Percentiles rank a stretch among this genome's conserved stretches.
phyloP scores from a whole-genome alignment of 2,797 vertebrate species.

The Vespertilio murinus region DNA sequence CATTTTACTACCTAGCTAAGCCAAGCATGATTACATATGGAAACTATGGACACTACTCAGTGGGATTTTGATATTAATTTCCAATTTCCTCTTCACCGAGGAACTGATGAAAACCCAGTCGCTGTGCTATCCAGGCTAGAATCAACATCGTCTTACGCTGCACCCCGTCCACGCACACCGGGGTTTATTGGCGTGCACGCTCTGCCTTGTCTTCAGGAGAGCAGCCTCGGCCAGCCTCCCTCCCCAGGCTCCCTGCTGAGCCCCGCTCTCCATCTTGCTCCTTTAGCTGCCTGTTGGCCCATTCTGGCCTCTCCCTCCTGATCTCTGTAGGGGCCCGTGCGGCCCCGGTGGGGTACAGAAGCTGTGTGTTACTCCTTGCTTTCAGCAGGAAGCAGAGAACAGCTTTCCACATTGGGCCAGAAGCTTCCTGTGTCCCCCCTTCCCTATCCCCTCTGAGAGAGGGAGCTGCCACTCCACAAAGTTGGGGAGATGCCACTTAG shows the following conservation, averaged over 20 bases:
- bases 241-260: fast-evolving
- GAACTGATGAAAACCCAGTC: constrained; percentile 71
- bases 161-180: not conserved
- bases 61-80: constrained; percentile 79
- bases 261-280: not conserved
- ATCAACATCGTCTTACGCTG: not conserved
- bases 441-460: not conserved
- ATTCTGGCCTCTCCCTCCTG: not conserved
- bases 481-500: not conserved
- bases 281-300: not conserved
- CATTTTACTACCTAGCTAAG: constrained; percentile 76
- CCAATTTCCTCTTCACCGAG: constrained; percentile 73
- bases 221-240: not conserved
- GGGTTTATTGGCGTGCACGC: not conserved
- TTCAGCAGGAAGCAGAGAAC: not conserved
- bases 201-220: not conserved
- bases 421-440: not conserved
- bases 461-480: not conserved
- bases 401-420: not conserved
- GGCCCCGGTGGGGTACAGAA: not conserved
- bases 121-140: constrained; percentile 49
- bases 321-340: not conserved
- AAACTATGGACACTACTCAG: constrained; percentile 76
- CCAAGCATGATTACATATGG: constrained; percentile 78
- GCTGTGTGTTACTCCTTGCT: not conserved